Conservation (phyloP, 2,888 invertebrate genomes). For the Mythimna pallens region DNA sequence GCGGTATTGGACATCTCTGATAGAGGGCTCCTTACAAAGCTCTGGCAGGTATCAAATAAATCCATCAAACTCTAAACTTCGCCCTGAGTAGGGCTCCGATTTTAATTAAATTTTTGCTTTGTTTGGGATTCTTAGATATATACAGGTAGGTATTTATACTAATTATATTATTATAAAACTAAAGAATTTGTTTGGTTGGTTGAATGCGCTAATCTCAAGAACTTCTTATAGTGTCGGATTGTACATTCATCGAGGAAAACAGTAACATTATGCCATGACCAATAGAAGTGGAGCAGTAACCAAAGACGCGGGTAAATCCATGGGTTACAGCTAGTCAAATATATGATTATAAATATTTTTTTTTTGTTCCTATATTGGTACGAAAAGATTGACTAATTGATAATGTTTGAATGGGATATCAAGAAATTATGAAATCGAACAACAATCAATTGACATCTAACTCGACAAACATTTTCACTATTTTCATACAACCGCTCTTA, state of each 20-base stretch:
- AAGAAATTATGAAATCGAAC: neutral
- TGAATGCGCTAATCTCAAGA: too few relatives aligned
- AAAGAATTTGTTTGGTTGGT: too few relatives aligned
- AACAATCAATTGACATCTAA: too few relatives aligned
- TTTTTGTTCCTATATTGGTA: conserved; percentile 18
- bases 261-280: too few relatives aligned
- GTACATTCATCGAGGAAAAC: too few relatives aligned
- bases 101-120: conserved; percentile 62
- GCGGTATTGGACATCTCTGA: conserved; percentile 65
- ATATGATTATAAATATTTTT: too few relatives aligned
- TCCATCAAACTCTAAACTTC: conserved; percentile 63
- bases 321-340: too few relatives aligned
- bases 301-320: too few relatives aligned
- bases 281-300: too few relatives aligned
- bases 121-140: conserved; percentile 42
- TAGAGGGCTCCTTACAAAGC: conserved; percentile 67
- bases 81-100: conserved; percentile 24
- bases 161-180: neutral
- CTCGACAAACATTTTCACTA: too few relatives aligned
- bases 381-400: neutral
- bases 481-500: too few relatives aligned
- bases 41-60: conserved; percentile 67
- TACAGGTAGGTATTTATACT: conserved; percentile 30
- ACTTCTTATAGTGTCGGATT: too few relatives aligned
- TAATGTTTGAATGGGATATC: neutral